Conservation (phyloP, 2,888 invertebrate species). For the Chouioia cunea region DNA sequence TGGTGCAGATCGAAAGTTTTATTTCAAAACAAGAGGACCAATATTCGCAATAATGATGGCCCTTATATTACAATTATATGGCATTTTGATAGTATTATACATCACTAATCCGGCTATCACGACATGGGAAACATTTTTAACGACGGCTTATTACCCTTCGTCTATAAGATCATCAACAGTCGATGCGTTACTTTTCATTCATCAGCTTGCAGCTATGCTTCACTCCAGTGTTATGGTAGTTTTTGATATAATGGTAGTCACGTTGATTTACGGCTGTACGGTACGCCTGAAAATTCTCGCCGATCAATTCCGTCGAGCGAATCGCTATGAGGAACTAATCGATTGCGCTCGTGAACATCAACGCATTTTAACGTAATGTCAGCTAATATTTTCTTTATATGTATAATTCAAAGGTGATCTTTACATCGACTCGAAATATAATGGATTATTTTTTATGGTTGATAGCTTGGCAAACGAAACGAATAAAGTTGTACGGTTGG, state of each 20-base stretch:
- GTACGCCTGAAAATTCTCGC: constrained; percentile 26
- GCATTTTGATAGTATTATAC: constrained; percentile 21
- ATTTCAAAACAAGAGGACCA: constrained; percentile 4
- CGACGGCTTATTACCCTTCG: constrained; percentile 26
- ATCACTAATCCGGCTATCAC: constrained; percentile 10
- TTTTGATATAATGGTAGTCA: constrained; percentile 16
- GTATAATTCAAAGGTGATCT: no score
- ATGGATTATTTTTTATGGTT: no score
- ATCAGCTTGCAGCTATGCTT: constrained; percentile 25
- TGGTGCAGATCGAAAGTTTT: not conserved
- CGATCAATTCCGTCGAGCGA: not conserved
- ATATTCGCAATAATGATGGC: constrained; percentile 11
- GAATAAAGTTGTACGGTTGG: constrained; percentile 9
- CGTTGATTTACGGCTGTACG: constrained; percentile 25
- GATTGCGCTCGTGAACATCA: constrained; percentile 27
- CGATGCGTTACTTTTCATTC: constrained; percentile 22
- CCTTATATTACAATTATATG: constrained; percentile 9
- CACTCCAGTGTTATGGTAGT: constrained; percentile 24
- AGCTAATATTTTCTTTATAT: no score
- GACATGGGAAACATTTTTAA: constrained; percentile 21
- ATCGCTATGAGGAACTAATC: not conserved
- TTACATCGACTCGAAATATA: no score
- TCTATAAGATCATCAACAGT: constrained; percentile 7
- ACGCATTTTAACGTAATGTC: not conserved
- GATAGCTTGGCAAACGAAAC: constrained; percentile 17